Conservation (phyloP, 2,797 vertebrate genomes). For the Tiaroga cobitis region DNA sequence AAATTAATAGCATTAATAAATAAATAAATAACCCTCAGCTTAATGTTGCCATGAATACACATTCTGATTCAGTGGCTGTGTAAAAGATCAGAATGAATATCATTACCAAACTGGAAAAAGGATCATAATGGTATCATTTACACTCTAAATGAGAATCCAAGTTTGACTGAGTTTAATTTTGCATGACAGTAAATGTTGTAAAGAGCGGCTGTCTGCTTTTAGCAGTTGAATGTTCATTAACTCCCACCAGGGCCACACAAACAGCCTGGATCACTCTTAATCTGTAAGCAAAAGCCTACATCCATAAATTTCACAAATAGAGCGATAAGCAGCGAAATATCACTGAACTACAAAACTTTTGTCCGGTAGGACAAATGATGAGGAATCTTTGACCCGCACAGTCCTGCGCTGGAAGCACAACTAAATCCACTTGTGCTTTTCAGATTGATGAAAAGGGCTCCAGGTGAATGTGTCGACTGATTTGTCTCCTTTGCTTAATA, state of each 20-base stretch:
- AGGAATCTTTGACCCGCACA: conserved; percentile 14
- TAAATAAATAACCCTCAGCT: background rate
- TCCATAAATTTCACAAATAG: conserved; percentile 35
- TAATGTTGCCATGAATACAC: background rate
- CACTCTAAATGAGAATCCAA: conserved; percentile 38
- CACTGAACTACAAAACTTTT: conserved; percentile 22
- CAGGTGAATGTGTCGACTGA: conserved; percentile 30
- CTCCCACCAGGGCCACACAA: conserved; percentile 3
- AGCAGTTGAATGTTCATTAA: conserved; percentile 9
- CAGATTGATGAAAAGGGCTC: conserved; percentile 37
- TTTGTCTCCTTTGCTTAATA: conserved; percentile 46
- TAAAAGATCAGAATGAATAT: background rate
- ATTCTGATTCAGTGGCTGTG: background rate
- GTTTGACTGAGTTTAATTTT: conserved; percentile 39
- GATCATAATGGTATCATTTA: background rate
- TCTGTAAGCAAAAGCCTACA: conserved; percentile 52
- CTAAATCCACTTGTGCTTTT: conserved; percentile 32
- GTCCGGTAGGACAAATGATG: conserved; percentile 28
- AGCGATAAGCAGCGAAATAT: conserved; percentile 11
- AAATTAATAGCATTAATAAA: background rate
- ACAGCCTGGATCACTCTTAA: conserved; percentile 34
- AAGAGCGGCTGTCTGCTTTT: conserved; percentile 24
- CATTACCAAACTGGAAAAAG: conserved; percentile 4
- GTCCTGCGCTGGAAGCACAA: conserved; percentile 13
- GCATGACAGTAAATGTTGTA: conserved; percentile 43